These are phyloP conservation scores for Diadophis punctatus DNA, from an alignment of 2,113 vertebrate species.

Conservation along the genomic window DNA sequence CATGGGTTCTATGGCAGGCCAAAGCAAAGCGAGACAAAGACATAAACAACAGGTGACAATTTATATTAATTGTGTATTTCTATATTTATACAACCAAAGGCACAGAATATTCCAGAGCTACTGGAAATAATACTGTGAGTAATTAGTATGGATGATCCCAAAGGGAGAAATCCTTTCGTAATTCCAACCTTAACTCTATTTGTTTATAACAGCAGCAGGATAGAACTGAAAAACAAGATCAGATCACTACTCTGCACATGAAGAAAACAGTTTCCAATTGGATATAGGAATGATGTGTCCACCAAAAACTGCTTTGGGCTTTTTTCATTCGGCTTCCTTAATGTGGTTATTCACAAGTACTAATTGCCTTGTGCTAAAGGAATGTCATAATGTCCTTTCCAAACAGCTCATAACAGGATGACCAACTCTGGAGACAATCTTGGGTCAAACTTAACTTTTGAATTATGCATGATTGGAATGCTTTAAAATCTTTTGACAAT, in stretches of 20 bases:
- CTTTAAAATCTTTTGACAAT: background rate
- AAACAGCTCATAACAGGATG: background rate
- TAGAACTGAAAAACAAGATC: background rate
- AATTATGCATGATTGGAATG: background rate
- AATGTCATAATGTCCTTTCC: background rate
- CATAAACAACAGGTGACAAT: background rate
- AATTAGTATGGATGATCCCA: background rate
- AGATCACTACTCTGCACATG: background rate
- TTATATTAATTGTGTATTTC: background rate
- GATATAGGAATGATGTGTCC: background rate
- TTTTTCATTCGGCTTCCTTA: background rate
- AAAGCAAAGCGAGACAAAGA: background rate
- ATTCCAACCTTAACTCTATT: background rate
- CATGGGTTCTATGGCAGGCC: background rate
- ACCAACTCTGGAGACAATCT: background rate
- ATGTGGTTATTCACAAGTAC: background rate
- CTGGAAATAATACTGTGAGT: background rate
- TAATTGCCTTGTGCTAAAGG: background rate
- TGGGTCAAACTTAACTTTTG: background rate
- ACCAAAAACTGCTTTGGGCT: background rate
- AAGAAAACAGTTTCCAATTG: background rate
- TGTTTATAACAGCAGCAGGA: background rate
- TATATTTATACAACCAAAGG: background rate
- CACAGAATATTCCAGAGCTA: background rate
- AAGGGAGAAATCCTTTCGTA: background rate